Evolutionary conservation across 2,888 invertebrate genomes (phyloP).

Genomic region (Notocelia uddmanniana): DNA sequence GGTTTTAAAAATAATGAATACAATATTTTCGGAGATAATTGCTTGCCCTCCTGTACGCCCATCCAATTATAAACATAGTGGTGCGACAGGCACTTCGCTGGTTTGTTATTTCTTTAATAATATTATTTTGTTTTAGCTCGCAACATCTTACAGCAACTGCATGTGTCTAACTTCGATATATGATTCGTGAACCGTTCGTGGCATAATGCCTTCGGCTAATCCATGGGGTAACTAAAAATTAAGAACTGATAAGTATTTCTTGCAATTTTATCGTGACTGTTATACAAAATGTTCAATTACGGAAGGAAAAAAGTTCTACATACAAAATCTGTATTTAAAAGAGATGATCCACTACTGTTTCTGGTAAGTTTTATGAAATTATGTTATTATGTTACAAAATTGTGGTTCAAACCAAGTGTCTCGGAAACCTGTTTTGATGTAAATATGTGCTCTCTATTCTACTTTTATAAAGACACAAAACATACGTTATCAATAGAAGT

Average conservation of each 20-base stretch:
- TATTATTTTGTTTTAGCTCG: conserved; percentile 87
- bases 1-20: no score
- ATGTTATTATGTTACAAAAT: not conserved
- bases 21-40: no score
- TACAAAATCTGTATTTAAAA: not conserved
- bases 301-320: conserved; percentile 3
- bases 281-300: not conserved
- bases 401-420: not conserved
- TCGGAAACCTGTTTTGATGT: not conserved
- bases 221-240: conserved; percentile 13
- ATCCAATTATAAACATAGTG: no score
- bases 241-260: not conserved
- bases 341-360: conserved; percentile 6
- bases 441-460: not conserved
- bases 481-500: not conserved
- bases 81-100: no score
- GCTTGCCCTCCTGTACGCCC: no score
- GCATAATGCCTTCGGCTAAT: no score
- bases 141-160: conserved; percentile 92
- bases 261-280: not conserved
- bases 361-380: conserved; percentile 20
- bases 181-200: conserved; percentile 59
- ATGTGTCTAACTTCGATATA: conserved; percentile 92
- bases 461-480: not conserved
- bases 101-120: no score